A percentile compares a stretch with the other conserved stretches of the same genome.
phyloP scores from a whole-genome alignment of 2,888 invertebrate species.

The Anarsia innoxiella region DNA sequence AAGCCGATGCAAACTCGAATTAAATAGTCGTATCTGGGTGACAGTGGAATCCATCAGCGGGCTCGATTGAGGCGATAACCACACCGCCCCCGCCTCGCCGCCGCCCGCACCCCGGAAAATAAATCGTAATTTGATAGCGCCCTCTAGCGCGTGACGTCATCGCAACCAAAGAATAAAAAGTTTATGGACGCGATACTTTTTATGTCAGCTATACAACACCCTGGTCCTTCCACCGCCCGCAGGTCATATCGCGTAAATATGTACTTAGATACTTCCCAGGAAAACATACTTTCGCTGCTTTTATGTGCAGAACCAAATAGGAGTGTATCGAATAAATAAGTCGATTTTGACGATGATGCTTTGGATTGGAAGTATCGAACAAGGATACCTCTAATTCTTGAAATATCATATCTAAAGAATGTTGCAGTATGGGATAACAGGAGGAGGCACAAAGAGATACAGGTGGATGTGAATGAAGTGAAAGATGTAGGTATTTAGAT shows the following conservation, averaged over 20 bases:
- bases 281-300: slow-evolving; percentile 2
- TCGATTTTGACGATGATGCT: too few relatives aligned
- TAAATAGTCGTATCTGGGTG: slow-evolving; percentile 63
- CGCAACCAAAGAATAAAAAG: slow-evolving; percentile 16
- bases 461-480: too few relatives aligned
- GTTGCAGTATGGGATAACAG: too few relatives aligned
- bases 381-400: too few relatives aligned
- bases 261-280: slow-evolving; percentile 1
- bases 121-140: slow-evolving; percentile 57
- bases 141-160: slow-evolving; percentile 21
- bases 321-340: too few relatives aligned
- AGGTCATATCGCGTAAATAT: slow-evolving; percentile 8
- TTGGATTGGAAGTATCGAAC: too few relatives aligned
- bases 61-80: slow-evolving; percentile 49
- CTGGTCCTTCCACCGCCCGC: background rate
- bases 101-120: slow-evolving; percentile 31
- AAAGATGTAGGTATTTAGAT: too few relatives aligned
- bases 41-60: slow-evolving; percentile 63
- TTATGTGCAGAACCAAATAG: too few relatives aligned
- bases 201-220: slow-evolving; percentile 2
- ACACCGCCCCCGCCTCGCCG: slow-evolving; percentile 23
- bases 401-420: too few relatives aligned
- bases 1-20: slow-evolving; percentile 59
- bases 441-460: too few relatives aligned
- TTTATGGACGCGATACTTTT: slow-evolving; percentile 17